Evolutionary conservation across 2,888 invertebrate species (phyloP), one percentile per base, ranked within the genome.

Genomic region (Latrodectus hesperus): DNA sequence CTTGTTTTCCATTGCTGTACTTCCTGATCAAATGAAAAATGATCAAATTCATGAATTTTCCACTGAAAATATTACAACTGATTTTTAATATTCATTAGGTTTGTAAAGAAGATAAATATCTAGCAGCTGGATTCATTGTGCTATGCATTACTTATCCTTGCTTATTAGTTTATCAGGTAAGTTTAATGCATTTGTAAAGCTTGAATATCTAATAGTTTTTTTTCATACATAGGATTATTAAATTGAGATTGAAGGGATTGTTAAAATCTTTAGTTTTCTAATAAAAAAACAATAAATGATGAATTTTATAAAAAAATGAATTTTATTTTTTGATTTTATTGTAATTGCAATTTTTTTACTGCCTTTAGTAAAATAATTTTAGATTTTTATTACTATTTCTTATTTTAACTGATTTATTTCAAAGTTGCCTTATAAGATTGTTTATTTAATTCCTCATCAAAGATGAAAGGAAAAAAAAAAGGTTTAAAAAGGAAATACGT

Each of bases 101-200:
- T 11, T 87, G 77, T 12, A 87, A 87, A 55, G 86, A 87, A 72
- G 86, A 87, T 49, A 87, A 87, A 65, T 87, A 87, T 51, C 55
- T 87, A 53, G 86, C 86, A 67, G 81, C 86, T 55, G 86, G 86
- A 60, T 87, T 87, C 72, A 67, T 87, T 71, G 86, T 87, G 14
- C 81, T 87, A 14, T 87, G 86, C 51, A 87, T 87, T 17, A 87
- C 86, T 55, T 87, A 87, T 81, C 86, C 86, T 22, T 87, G 86
- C 67, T 77, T 87, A 73, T 72, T 87, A 65, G 77, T 72, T 53
- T 87, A 87, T 26, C 86, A 87, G 81, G 86, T 87, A 73, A 16
- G 55, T 38, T 38, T 38, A 38, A 38, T 4, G 4, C 38, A 38
- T 38, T 38, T 38, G 38, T 73, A n/a, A 55, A 55, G 16, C 16